Base-by-base conservation (phyloP, 2,888 invertebrate genomes). In the Didymodactylos carnosus region DNA sequence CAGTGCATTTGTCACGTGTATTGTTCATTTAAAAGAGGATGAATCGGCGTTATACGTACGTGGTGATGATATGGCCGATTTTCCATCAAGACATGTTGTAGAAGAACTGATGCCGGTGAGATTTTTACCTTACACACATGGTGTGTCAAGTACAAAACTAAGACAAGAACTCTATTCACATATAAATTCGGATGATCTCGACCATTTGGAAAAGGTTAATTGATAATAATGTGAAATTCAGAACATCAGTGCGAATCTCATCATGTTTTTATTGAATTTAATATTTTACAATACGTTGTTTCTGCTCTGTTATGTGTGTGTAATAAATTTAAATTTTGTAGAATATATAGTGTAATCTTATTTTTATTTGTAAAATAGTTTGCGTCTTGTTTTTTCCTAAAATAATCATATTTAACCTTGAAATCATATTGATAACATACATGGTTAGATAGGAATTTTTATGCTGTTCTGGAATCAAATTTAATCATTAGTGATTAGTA, bases 31-130 rank as follows among this genome's bases (percentile, higher is more conserved):
- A 27, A 72, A 49, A 13, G 53, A 73, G 35, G 76, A 77, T 40
- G 78, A 78, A 70, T 77, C 78, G 27, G 77, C 78, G 69, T 76
- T 80, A 73, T 80, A 80, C 75, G 78, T 80, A n/a, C 77, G 80
- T 2, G 80, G 80, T 23, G 80, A 80, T 73, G 80, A 80, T 73
- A 80, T 80, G 80, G 77, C 77, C n/a, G 76, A 80, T 72, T 80
- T 80, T 75, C 80, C 80, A 3, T 79, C 80, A 7, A 77, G 79
- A 51, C 76, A 78, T 40, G 77, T 79, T 46, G 80, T 78, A 51
- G 80, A 80, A 76, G 71, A 75, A 35, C 75, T 79, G 41, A 80
- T 80, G 80, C 79, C 79, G 11, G 76, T 80, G 4, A 78, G 78
- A 46, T 79, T 80, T 72, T 76, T 80, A 16, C 80, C 80, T 10